Evolutionary conservation across 1,140 invertebrate species (phyloP).

Genomic region (Ptiloglossa arizonensis): DNA sequence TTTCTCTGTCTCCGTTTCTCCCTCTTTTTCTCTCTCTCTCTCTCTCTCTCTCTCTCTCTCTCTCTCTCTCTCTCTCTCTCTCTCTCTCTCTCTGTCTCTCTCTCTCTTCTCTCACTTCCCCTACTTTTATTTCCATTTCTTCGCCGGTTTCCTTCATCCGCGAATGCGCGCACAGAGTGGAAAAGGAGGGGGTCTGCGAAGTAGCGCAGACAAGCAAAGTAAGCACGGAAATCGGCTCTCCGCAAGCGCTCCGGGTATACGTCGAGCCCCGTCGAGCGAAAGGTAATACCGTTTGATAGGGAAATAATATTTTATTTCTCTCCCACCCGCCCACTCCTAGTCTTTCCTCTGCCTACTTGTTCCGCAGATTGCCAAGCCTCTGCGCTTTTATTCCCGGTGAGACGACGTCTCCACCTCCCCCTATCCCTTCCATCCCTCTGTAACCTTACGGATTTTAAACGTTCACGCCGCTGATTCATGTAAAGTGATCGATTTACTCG

Average conservation of each 20-base stretch:
- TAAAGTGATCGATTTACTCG: not conserved
- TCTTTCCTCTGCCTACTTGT: not conserved
- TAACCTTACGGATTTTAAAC: not conserved
- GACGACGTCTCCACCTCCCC: slow-evolving; percentile 45
- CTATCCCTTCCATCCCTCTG: too few species aligned
- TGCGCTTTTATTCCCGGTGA: slow-evolving; percentile 48
- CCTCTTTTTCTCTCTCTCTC: too few species aligned
- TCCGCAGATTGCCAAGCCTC: slow-evolving; percentile 43
- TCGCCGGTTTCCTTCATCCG: not conserved
- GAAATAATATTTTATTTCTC: slow-evolving; percentile 79
- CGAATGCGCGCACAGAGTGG: slow-evolving; percentile 9
- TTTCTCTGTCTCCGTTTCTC: too few species aligned
- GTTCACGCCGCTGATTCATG: too few species aligned
- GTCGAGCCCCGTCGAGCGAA: slow-evolving; percentile 70
- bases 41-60: too few species aligned
- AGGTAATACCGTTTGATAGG: slow-evolving; percentile 77
- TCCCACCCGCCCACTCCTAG: not conserved
- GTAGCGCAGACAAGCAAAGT: slow-evolving; percentile 60
- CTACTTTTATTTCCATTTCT: too few species aligned
- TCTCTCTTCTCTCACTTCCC: not conserved
- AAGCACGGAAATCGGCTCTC: slow-evolving; percentile 74
- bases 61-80: too few species aligned
- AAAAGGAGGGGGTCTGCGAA: slow-evolving; percentile 37
- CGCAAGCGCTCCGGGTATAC: slow-evolving; percentile 48
- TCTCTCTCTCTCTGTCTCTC: too few species aligned